These are phyloP conservation scores for Steinernema feltiae DNA, from an alignment of 1,140 invertebrate genomes.

Conservation along the genomic window DNA sequence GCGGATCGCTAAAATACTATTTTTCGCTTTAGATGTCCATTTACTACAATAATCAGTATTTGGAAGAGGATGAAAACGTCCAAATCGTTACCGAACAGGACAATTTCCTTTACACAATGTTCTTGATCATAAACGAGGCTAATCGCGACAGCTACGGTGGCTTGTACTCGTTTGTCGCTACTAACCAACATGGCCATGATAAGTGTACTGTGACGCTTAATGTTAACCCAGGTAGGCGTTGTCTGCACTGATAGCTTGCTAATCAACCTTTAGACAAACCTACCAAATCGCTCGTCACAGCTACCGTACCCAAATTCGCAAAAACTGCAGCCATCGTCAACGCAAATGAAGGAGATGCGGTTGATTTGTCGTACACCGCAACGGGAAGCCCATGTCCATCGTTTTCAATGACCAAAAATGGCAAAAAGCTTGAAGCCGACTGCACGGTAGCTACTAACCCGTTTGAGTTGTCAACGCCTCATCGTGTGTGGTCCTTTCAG, in stretches of 20 bases:
- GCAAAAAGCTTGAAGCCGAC: background rate
- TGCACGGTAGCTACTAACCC: background rate
- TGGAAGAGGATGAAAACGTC: background rate
- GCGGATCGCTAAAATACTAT: background rate
- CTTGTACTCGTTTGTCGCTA: background rate
- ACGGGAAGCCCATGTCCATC: background rate
- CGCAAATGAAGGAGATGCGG: background rate
- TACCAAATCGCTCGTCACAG: background rate
- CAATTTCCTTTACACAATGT: background rate
- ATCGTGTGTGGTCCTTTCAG: background rate
- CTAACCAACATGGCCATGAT: constrained; percentile 11
- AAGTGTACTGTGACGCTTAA: constrained; percentile 15
- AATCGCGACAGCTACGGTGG: background rate
- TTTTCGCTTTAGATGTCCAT: constrained; percentile 16
- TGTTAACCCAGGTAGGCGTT: background rate
- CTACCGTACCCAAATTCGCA: background rate
- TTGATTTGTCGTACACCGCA: background rate
- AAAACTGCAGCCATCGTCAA: background rate
- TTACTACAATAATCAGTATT: background rate
- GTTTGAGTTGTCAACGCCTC: no score
- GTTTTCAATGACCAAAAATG: background rate
- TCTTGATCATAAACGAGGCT: background rate
- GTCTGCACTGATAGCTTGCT: background rate
- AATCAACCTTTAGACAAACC: background rate
- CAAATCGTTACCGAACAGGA: constrained; percentile 10